Percentiles rank a stretch among this genome's conserved stretches.
phyloP scores from a whole-genome alignment of 2,888 invertebrate species.

The Sinopyrophorus schimmeli region DNA sequence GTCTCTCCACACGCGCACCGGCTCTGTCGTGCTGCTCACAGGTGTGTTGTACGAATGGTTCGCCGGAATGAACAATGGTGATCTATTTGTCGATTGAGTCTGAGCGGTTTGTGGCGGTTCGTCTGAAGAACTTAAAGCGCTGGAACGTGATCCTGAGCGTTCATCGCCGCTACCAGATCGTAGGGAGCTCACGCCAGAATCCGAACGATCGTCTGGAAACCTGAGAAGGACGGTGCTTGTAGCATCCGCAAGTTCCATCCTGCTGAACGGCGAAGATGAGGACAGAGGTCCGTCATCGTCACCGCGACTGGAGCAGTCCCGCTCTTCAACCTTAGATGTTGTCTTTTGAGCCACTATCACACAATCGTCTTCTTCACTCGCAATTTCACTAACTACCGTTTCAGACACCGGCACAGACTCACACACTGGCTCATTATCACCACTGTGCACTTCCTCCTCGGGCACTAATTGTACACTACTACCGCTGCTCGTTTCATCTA shows the following conservation, averaged over 20 bases:
- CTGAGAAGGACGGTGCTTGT: conserved; percentile 49
- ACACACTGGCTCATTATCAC: conserved; percentile 42
- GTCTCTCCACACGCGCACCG: conserved; percentile 62
- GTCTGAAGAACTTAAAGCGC: conserved; percentile 75
- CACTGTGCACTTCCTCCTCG: conserved; percentile 36
- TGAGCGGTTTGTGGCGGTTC: conserved; percentile 56
- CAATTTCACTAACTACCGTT: conserved; percentile 50
- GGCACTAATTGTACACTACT: conserved; percentile 46
- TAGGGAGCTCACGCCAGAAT: conserved; percentile 71
- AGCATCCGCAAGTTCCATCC: conserved; percentile 53
- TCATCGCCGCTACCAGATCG: conserved; percentile 74
- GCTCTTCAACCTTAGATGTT: conserved; percentile 46
- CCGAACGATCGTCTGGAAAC: conserved; percentile 57
- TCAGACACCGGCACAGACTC: conserved; percentile 37
- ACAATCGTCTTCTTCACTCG: conserved; percentile 66
- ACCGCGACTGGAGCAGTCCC: conserved; percentile 53
- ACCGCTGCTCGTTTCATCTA: conserved; percentile 43
- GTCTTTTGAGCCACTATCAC: conserved; percentile 61
- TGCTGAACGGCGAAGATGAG: conserved; percentile 52
- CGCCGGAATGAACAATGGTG: conserved; percentile 48
- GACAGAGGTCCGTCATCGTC: conserved; percentile 56
- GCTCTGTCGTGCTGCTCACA: conserved; percentile 37
- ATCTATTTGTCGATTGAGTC: conserved; percentile 42
- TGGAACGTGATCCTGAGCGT: conserved; percentile 74
- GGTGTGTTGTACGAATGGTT: conserved; percentile 32